Evolutionary conservation across 2,888 invertebrate genomes (phyloP).

Genomic region (Leucoma salicis): DNA sequence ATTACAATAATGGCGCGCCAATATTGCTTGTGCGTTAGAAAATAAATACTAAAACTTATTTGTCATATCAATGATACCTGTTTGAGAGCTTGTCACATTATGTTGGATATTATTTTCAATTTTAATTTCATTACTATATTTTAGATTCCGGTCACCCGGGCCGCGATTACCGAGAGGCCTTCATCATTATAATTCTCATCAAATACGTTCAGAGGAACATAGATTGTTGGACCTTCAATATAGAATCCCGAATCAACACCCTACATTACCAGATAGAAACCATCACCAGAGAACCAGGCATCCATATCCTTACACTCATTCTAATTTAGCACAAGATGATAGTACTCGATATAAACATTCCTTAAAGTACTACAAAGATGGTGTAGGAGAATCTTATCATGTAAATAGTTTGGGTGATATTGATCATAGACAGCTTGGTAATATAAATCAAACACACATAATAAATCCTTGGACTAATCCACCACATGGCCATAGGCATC

Average conservation of each 20-base stretch:
- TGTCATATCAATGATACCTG: too few species aligned
- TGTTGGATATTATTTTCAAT: too few species aligned
- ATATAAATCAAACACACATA: constrained; percentile 28
- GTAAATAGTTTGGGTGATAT: constrained; percentile 67
- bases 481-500: constrained; percentile 34
- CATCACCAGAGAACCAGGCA: constrained; percentile 36
- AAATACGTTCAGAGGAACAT: constrained; percentile 34
- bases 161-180: constrained; percentile 42
- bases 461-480: constrained; percentile 45
- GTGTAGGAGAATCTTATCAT: constrained; percentile 30
- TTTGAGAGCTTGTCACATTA: too few species aligned
- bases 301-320: constrained; percentile 34
- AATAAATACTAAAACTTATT: neutral
- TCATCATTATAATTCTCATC: constrained; percentile 34
- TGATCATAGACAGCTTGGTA: constrained; percentile 50
- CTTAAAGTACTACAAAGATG: constrained; percentile 35
- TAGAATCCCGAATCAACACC: constrained; percentile 36
- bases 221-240: constrained; percentile 39
- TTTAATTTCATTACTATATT: constrained; percentile 34
- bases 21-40: constrained; percentile 10
- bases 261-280: constrained; percentile 41
- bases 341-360: constrained; percentile 29
- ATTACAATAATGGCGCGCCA: constrained; percentile 53
- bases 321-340: constrained; percentile 35
- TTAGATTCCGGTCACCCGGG: constrained; percentile 57